phyloP scores from a whole-genome alignment of 2,113 vertebrate species.

The Prietella phreatophila region DNA sequence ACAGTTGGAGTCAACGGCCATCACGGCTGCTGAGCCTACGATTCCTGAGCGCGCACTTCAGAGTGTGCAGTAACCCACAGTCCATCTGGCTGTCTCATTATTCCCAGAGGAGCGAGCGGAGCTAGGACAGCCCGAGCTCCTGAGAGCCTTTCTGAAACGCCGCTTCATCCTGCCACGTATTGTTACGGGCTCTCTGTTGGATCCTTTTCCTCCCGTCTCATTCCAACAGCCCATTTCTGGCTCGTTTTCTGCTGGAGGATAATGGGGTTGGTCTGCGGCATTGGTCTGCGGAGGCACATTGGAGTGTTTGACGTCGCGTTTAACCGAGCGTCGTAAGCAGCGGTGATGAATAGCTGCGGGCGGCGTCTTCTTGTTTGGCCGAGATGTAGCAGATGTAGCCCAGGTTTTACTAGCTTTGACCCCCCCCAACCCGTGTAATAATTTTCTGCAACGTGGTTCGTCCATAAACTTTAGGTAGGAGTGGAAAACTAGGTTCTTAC shows the following conservation, averaged over 20 bases:
- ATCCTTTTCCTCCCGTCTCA: background rate
- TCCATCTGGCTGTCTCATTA: constrained; percentile 57
- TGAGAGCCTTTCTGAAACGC: constrained; percentile 41
- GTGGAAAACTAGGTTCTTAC: background rate
- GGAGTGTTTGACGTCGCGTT: constrained; percentile 20
- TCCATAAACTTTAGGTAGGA: background rate
- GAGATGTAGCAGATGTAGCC: background rate
- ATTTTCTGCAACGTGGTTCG: background rate
- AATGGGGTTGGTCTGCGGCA: constrained; percentile 36
- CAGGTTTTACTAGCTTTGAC: background rate
- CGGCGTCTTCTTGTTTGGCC: background rate
- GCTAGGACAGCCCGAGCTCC: constrained; percentile 23
- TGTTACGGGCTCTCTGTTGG: constrained; percentile 15
- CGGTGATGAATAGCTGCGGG: constrained; percentile 8
- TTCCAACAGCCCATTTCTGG: constrained; percentile 30
- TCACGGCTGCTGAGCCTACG: constrained; percentile 63
- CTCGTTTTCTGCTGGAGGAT: constrained; percentile 3
- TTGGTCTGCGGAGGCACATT: constrained; percentile 10
- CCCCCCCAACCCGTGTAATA: too few species aligned
- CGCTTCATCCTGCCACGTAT: constrained; percentile 33
- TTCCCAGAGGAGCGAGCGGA: constrained; percentile 28
- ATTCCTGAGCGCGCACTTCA: constrained; percentile 44
- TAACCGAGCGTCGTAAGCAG: constrained; percentile 20
- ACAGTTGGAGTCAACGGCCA: constrained; percentile 69
- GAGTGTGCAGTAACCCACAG: constrained; percentile 14